These are phyloP conservation scores for Astropecten irregularis DNA, from an alignment of 53 echinoderm and acorn worm genomes.

Conservation along the genomic window DNA sequence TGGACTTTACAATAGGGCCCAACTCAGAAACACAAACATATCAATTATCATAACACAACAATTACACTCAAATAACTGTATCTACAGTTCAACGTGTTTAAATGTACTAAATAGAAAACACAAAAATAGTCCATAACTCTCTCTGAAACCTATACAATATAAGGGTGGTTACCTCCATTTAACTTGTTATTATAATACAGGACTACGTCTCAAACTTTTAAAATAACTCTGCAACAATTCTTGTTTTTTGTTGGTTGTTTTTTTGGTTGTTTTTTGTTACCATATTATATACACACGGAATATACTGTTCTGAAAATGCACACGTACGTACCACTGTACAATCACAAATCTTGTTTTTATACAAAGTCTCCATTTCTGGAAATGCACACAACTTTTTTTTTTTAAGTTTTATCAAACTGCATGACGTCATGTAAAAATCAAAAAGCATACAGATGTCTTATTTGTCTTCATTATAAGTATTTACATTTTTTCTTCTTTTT, in stretches of 20 bases:
- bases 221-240: conserved; percentile 30
- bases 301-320: conserved; percentile 52
- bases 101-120: conserved; percentile 31
- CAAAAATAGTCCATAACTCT: conserved; percentile 29
- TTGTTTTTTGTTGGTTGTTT: not conserved
- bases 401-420: conserved; percentile 8
- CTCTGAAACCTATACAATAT: conserved; percentile 27
- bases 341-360: conserved; percentile 25
- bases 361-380: conserved; percentile 3
- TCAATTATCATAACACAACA: too few relatives aligned
- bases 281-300: conserved; percentile 49
- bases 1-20: too few relatives aligned
- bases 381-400: conserved; percentile 32
- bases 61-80: too few relatives aligned
- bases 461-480: conserved; percentile 30
- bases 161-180: conserved; percentile 25
- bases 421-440: conserved; percentile 35
- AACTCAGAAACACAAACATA: too few relatives aligned
- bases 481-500: too few relatives aligned
- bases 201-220: conserved; percentile 14
- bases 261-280: too few relatives aligned
- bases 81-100: too few relatives aligned
- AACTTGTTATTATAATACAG: conserved; percentile 10
- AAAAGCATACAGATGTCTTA: not conserved
- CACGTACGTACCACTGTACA: conserved; percentile 38